These are phyloP conservation scores for Bostrychus sinensis DNA, from an alignment of 2,113 vertebrate genomes.

Conservation along the genomic window DNA sequence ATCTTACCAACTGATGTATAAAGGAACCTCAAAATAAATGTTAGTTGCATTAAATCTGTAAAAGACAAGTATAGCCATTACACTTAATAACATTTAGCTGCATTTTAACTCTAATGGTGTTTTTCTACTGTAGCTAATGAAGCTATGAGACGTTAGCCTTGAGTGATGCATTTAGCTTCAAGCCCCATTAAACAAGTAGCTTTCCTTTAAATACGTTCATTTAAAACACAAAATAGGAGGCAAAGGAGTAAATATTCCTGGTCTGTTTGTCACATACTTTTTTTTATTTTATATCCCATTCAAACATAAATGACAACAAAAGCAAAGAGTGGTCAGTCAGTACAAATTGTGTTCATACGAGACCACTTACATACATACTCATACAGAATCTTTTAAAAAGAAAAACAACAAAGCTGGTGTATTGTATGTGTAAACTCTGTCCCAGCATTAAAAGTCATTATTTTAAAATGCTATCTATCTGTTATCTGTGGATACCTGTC, in stretches of 20 bases:
- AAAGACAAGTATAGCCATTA: too few species aligned
- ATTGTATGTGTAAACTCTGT: conserved; percentile 40
- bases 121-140: conserved; percentile 7
- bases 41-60: too few species aligned
- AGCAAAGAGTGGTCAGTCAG: conserved; percentile 20
- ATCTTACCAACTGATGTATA: too few species aligned
- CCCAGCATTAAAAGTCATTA: conserved; percentile 26
- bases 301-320: conserved; percentile 46
- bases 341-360: conserved; percentile 15
- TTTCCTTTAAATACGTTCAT: neutral
- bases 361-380: conserved; percentile 21
- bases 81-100: neutral
- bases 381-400: conserved; percentile 16
- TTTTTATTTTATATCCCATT: conserved; percentile 64
- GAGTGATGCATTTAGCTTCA: neutral
- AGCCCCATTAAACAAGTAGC: conserved; percentile 1
- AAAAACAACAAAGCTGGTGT: conserved; percentile 50
- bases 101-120: neutral
- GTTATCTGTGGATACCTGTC: conserved; percentile 1
- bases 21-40: too few species aligned
- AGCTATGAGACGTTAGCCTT: conserved; percentile 18
- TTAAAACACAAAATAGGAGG: neutral
- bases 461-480: conserved; percentile 24
- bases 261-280: conserved; percentile 27
- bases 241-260: neutral